phyloP scores from a whole-genome alignment of 1,140 invertebrate species.

The Halesus radiatus region DNA sequence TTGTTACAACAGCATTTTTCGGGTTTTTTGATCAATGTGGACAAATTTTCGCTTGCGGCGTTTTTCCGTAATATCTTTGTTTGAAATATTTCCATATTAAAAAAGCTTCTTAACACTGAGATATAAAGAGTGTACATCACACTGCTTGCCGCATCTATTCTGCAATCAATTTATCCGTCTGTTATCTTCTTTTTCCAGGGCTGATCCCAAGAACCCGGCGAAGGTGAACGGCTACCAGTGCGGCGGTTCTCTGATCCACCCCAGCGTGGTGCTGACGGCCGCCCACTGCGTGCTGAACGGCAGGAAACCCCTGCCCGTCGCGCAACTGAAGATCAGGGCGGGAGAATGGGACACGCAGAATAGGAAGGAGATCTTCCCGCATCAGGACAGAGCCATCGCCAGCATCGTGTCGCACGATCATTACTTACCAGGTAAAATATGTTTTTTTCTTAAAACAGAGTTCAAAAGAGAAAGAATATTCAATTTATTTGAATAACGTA shows the following conservation, averaged over 20 bases:
- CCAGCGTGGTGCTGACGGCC: constrained; percentile 79
- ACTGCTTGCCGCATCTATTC: too few relatives aligned
- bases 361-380: constrained; percentile 77
- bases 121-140: too few relatives aligned
- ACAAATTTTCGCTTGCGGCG: too few relatives aligned
- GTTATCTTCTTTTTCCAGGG: not conserved
- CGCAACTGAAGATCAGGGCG: constrained; percentile 69
- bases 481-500: too few relatives aligned
- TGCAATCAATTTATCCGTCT: too few relatives aligned
- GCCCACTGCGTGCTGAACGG: constrained; percentile 73
- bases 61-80: too few relatives aligned
- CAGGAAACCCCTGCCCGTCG: not conserved
- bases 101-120: too few relatives aligned
- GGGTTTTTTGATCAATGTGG: too few relatives aligned
- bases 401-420: constrained; percentile 66
- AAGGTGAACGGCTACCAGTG: constrained; percentile 80
- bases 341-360: constrained; percentile 89
- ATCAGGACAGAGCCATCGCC: constrained; percentile 79
- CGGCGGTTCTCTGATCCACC: constrained; percentile 82
- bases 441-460: too few relatives aligned
- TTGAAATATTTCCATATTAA: too few relatives aligned
- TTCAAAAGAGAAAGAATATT: too few relatives aligned
- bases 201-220: constrained; percentile 59
- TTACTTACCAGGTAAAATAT: constrained; percentile 66
- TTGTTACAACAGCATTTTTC: too few relatives aligned